Evolutionary conservation across 2,888 invertebrate genomes (phyloP).

Genomic region (Acleris laterana): DNA sequence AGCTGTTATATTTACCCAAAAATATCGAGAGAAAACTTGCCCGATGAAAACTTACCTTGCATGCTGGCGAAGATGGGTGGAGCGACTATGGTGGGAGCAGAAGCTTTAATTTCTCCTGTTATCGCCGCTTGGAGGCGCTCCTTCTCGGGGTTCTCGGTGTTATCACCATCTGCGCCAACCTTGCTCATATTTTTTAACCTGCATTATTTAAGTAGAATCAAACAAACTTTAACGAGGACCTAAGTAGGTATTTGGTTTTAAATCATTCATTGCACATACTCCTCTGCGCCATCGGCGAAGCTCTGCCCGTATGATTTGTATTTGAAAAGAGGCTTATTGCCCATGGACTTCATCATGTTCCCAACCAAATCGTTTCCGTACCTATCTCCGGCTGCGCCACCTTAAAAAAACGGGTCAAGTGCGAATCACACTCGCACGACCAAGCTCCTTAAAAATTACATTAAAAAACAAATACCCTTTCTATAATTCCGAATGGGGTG

Average conservation of each 20-base stretch:
- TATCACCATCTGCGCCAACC: too few relatives aligned
- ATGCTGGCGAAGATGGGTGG: slow-evolving; percentile 51
- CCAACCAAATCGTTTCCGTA: slow-evolving; percentile 59
- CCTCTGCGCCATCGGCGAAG: slow-evolving; percentile 60
- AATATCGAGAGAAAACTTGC: too few relatives aligned
- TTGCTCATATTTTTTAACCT: too few relatives aligned
- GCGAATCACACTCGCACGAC: too few relatives aligned
- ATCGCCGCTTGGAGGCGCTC: slow-evolving; percentile 41
- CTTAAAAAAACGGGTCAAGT: slow-evolving; percentile 42
- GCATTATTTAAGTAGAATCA: too few relatives aligned
- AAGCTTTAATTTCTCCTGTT: slow-evolving; percentile 52
- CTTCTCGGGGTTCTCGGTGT: slow-evolving; percentile 42
- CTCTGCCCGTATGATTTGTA: slow-evolving; percentile 59
- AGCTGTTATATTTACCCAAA: too few relatives aligned
- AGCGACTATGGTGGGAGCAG: slow-evolving; percentile 53
- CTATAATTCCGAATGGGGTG: too few relatives aligned
- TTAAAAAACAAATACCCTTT: too few relatives aligned
- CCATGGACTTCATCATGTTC: slow-evolving; percentile 57
- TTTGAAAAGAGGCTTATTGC: slow-evolving; percentile 56
- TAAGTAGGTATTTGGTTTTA: slow-evolving; percentile 6
- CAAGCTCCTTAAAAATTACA: too few relatives aligned
- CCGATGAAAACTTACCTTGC: slow-evolving; percentile 38
- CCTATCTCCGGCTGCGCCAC: slow-evolving; percentile 63
- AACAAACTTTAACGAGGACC: too few relatives aligned
- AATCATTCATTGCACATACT: slow-evolving; percentile 45